These are phyloP conservation scores for Allobates femoralis DNA, from an alignment of 2,797 vertebrate genomes.

Conservation along the genomic window DNA sequence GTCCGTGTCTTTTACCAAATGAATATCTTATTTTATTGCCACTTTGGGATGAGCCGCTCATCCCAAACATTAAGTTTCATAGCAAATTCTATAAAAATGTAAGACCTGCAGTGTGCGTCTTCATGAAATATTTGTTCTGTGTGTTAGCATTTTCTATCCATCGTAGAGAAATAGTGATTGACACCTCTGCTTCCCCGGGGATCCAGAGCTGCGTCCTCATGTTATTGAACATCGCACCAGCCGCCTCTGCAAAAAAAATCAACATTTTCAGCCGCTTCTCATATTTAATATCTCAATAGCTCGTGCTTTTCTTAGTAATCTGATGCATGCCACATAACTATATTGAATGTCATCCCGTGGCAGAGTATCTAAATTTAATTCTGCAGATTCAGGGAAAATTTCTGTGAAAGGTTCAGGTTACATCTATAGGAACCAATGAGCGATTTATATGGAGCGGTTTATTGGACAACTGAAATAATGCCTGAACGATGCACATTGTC, in stretches of 20 bases:
- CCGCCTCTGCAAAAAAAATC: not conserved
- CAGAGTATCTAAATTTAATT: constrained; percentile 33
- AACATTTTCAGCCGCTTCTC: not conserved
- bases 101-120: not conserved
- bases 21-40: not conserved
- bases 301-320: constrained; percentile 6
- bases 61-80: too few relatives aligned
- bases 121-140: not conserved
- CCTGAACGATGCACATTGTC: not conserved
- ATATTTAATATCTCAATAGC: not conserved
- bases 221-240: constrained; percentile 9
- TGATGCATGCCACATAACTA: constrained; percentile 15
- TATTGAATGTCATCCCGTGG: constrained; percentile 35
- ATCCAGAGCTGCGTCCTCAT: not conserved
- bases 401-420: constrained; percentile 33
- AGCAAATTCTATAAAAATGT: not conserved
- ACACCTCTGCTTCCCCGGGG: constrained; percentile 12
- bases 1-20: too few relatives aligned
- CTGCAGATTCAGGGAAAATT: constrained; percentile 37
- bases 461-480: not conserved
- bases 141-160: not conserved
- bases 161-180: constrained; percentile 19
- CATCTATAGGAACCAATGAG: constrained; percentile 11
- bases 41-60: not conserved
- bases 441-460: constrained; percentile 9